Evolutionary conservation across 2,113 vertebrate genomes (phyloP), one percentile per base, ranked within the genome.

Genomic region (Myocastor coypus): DNA sequence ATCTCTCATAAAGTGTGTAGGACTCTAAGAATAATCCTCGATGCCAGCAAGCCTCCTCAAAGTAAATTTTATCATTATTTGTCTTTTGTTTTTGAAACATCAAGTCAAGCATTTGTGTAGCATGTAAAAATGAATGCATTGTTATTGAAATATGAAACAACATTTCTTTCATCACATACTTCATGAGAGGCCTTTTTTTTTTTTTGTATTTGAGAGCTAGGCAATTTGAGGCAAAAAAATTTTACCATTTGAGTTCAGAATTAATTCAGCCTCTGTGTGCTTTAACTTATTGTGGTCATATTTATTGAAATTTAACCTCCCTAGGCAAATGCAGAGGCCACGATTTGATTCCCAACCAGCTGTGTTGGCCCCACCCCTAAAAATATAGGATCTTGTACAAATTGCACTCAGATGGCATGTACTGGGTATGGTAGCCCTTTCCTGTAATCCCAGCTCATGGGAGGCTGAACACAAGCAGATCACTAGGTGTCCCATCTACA

Each of bases 1-100:
- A 52, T 13, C 28, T 75, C 97, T 89, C 91, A 94, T 96, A 42
- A 86, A 87, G 16, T 96, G 26, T 97, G 57, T 78, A 10, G 10
- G 83, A 85, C 92, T 95, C 95, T 52, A 88, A 83, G 83, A 95
- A 42, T 91, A 95, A 94, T 95, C 85, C 20, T 73, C 57, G 93
- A 86, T 89, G 17, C 22, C 20, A n/a, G 22, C 57, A 28, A 68
- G 17, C 0, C 2, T 32, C 8, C 24, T 5, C 73, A 11, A 78
- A 69, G 0, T 82, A 42, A 87, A 17, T 80, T 10, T 7, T 71
- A n/a, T 10, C 94, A 12, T 77, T 89, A 92, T 64, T 37, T 61
- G 26, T 63, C 26, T 95, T 80, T 90, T 82, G n/a, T 52, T 91
- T 96, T 89, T 83, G 34, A 94, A 87, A 69, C 26, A 85, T 94